These are phyloP conservation scores for Asarcornis scutulata DNA, from an alignment of 2,113 vertebrate species.

Conservation along the genomic window DNA sequence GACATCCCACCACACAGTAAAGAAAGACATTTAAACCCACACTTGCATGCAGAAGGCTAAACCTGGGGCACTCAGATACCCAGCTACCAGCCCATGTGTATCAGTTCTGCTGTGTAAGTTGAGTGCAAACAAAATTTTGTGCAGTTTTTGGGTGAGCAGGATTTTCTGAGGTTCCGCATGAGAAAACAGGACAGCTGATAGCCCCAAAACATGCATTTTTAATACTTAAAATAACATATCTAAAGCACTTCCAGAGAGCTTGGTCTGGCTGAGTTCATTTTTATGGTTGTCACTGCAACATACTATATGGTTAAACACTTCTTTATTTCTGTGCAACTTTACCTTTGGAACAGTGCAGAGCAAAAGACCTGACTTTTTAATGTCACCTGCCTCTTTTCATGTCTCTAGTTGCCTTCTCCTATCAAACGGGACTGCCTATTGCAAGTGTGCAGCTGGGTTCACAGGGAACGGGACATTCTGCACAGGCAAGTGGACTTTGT, in stretches of 20 bases:
- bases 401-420: constrained; percentile 79
- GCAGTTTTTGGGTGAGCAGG: background rate
- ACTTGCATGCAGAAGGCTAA: background rate
- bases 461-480: constrained; percentile 89
- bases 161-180: background rate
- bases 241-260: background rate
- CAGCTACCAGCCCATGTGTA: background rate
- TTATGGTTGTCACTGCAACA: background rate
- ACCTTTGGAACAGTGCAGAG: background rate
- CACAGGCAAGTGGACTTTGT: constrained; percentile 76
- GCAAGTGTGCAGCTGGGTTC: constrained; percentile 89
- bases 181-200: background rate
- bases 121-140: background rate
- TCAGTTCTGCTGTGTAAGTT: rapidly evolving
- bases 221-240: background rate
- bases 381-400: background rate
- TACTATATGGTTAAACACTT: background rate
- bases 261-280: background rate
- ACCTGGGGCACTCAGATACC: background rate
- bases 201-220: background rate
- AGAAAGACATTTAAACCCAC: background rate
- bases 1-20: background rate
- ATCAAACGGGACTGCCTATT: constrained; percentile 65
- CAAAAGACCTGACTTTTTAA: background rate
- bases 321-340: background rate